Evolutionary conservation across 2,888 invertebrate species (phyloP).

Genomic region (Pachliopta kotzebuea): DNA sequence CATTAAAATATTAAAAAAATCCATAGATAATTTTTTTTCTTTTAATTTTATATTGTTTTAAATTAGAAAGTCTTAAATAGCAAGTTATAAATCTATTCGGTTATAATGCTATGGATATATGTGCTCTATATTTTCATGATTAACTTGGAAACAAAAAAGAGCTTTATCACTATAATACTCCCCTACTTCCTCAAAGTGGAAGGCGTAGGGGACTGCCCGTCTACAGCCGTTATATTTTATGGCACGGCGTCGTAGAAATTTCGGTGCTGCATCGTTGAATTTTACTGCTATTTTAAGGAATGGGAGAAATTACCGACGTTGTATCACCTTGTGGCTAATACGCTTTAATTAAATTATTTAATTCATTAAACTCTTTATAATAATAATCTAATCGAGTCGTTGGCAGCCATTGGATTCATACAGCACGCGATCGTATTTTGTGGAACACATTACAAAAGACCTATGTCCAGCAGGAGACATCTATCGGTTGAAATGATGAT

Average conservation of each 20-base stretch:
- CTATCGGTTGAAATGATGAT: no score
- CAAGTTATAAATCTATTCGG: background rate
- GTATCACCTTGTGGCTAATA: conserved; percentile 1
- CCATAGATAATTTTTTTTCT: no score
- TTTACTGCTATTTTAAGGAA: conserved; percentile 18
- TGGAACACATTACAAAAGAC: no score
- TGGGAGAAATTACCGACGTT: conserved; percentile 7
- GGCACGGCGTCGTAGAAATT: conserved; percentile 14
- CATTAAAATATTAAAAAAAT: no score
- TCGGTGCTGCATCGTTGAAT: conserved; percentile 15
- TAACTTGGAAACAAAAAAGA: conserved; percentile 2
- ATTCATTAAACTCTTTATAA: no score
- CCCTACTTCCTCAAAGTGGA: conserved; percentile 1
- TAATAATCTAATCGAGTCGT: no score
- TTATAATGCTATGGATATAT: background rate
- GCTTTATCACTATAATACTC: conserved; percentile 5
- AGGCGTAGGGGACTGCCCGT: conserved; percentile 8
- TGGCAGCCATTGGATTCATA: no score
- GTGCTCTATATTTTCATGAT: background rate
- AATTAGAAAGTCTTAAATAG: background rate
- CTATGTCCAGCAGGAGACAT: no score
- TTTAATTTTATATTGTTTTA: background rate
- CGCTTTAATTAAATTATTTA: no score
- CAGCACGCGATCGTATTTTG: no score
- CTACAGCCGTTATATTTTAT: conserved; percentile 23